Evolutionary conservation across 2,888 invertebrate species (phyloP).

Genomic region (Criorhina ranunculi): DNA sequence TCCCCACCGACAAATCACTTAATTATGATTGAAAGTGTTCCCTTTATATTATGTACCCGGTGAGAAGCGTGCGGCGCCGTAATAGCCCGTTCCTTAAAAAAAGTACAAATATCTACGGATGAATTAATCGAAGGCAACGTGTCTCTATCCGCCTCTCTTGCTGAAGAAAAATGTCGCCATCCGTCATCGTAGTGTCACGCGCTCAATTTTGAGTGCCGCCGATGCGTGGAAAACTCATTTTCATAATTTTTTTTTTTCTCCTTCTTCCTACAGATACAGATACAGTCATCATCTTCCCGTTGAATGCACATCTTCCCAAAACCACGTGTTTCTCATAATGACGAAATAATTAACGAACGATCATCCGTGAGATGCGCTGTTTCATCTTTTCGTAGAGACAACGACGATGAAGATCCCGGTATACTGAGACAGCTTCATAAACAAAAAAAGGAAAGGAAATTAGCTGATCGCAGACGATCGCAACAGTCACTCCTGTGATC

Average conservation of each 20-base stretch:
- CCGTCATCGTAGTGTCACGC: slow-evolving; percentile 76
- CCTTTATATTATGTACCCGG: slow-evolving; percentile 20
- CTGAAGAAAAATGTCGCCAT: slow-evolving; percentile 74
- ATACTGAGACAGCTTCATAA: not conserved
- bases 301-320: slow-evolving; percentile 14
- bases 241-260: slow-evolving; percentile 68
- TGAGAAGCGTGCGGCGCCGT: slow-evolving; percentile 38
- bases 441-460: slow-evolving; percentile 61
- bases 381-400: slow-evolving; percentile 32
- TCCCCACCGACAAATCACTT: slow-evolving; percentile 82
- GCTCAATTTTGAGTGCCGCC: slow-evolving; percentile 83
- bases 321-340: slow-evolving; percentile 84
- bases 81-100: slow-evolving; percentile 27
- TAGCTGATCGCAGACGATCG: slow-evolving; percentile 51
- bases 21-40: slow-evolving; percentile 82
- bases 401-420: not conserved
- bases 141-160: slow-evolving; percentile 52
- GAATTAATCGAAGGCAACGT: slow-evolving; percentile 69
- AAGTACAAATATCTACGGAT: slow-evolving; percentile 20
- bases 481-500: slow-evolving; percentile 43
- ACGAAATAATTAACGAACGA: slow-evolving; percentile 80
- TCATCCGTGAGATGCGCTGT: slow-evolving; percentile 69
- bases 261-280: slow-evolving; percentile 1
- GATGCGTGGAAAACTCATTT: slow-evolving; percentile 84
- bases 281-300: not conserved